Evolutionary conservation across 2,113 vertebrate genomes (phyloP), one percentile per base, ranked within the genome.

Genomic region (Pimephales promelas): DNA sequence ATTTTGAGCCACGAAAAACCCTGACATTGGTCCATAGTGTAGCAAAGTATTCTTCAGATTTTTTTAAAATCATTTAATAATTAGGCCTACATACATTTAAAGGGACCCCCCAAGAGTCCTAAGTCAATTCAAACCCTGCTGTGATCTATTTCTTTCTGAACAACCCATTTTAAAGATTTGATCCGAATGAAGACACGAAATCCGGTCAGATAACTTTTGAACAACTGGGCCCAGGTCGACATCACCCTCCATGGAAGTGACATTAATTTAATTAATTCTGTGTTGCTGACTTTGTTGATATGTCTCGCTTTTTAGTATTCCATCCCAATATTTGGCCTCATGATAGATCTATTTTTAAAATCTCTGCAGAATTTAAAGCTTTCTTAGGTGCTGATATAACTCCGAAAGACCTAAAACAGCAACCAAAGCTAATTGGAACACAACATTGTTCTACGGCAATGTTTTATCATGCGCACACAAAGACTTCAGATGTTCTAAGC

Each of bases 351-450:
- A 6, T 28, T 9, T 28, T 18, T 73, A 5, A 20, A 73, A 49
- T 22, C 36, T 43, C 68, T 24, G 20, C 24, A 74, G 14, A 52
- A 52, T 74, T 52, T 52, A 18, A 52, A 52, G 16, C 47, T 18
- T 49, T 49, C 45, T 74, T 7, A 74, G 18, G n/a, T 7, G 1
- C 10, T 13, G 43, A 36, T 79, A 49, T 47, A 16, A 66, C 49
- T 68, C 61, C 10, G 10, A 47, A 66, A 47, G 18, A 80, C 36
- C 40, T 10, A 52, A 62, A 49, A 66, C 59, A 68, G 43, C 78
- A 52, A 36, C 16, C 52, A 14, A 61, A 47, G 36, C 76, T 61
- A 79, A 80, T 66, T 80, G 78, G 11, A 2, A 80, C 24, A 9
- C 24, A 0, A 9, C 43, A 52, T 78, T 36, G 28, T 28, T 28